Conservation (phyloP, 2,888 invertebrate genomes). For the Hirudinaria manillensis region DNA sequence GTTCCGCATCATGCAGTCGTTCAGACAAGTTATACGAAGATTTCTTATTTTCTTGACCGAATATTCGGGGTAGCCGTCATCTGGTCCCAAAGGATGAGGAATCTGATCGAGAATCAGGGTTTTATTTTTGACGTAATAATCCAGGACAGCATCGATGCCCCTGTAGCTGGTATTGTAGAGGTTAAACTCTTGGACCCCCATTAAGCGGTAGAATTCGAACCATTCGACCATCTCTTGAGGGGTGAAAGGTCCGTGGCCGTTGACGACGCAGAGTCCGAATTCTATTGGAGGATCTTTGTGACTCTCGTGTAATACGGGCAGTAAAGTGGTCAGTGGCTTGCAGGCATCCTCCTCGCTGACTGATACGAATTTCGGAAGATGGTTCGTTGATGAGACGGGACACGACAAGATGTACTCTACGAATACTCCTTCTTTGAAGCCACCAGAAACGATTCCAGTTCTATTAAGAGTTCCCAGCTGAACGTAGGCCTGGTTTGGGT, state of each 20-base stretch:
- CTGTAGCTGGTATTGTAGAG: slow-evolving; percentile 29
- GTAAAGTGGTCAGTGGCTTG: not conserved
- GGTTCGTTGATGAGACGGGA: not conserved
- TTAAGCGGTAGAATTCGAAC: slow-evolving; percentile 30
- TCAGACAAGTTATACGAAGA: slow-evolving; percentile 29
- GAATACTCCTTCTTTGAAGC: not conserved
- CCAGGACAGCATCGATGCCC: slow-evolving; percentile 11
- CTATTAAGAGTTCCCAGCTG: not conserved
- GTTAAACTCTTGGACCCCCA: slow-evolving; percentile 34
- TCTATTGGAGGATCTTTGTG: slow-evolving; percentile 4
- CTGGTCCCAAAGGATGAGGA: not conserved
- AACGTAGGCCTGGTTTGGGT: not conserved
- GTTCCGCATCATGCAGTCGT: slow-evolving; percentile 40
- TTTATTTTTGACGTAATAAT: slow-evolving; percentile 23
- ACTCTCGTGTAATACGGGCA: not conserved
- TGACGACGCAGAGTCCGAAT: slow-evolving; percentile 34
- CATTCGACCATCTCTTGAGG: slow-evolving; percentile 28
- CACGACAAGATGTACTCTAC: slow-evolving; percentile 9
- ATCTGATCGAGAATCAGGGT: slow-evolving; percentile 20
- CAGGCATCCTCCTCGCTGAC: not conserved
- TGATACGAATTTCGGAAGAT: slow-evolving; percentile 2
- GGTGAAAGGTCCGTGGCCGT: slow-evolving; percentile 23
- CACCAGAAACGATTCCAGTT: not conserved
- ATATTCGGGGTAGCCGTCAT: not conserved
- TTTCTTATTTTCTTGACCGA: not conserved